These are phyloP conservation scores for Apamea sordens DNA, from an alignment of 2,888 invertebrate species.

Conservation along the genomic window DNA sequence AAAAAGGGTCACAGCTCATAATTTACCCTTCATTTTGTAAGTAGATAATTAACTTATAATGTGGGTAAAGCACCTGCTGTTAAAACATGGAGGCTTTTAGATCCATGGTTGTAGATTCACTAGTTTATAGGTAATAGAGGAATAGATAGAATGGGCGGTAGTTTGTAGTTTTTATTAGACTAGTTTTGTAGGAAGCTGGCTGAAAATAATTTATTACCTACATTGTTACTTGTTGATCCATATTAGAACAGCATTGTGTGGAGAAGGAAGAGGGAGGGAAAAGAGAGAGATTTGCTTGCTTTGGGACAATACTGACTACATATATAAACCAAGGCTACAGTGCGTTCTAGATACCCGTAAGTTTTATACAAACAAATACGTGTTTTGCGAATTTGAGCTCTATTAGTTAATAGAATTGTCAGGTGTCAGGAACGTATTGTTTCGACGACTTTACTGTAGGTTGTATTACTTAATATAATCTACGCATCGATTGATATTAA, in stretches of 20 bases:
- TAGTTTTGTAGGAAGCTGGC: not conserved
- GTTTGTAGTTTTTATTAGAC: conserved; percentile 19
- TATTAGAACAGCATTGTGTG: not conserved
- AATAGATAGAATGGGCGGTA: not conserved
- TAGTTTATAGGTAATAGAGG: conserved; percentile 4
- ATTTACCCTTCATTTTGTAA: conserved; percentile 35
- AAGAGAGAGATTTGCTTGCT: not conserved
- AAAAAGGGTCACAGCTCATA: conserved; percentile 54
- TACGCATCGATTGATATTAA: not conserved
- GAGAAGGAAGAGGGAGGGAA: too few relatives aligned
- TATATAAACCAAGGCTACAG: not conserved
- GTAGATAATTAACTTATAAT: conserved; percentile 33
- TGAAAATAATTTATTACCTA: conserved; percentile 4
- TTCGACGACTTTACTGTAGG: not conserved
- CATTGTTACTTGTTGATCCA: not conserved
- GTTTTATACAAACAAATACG: not conserved
- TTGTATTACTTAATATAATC: not conserved
- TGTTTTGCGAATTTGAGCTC: too few relatives aligned
- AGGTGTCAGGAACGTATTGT: not conserved
- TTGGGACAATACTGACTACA: not conserved
- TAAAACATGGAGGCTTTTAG: conserved; percentile 24
- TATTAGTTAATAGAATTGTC: not conserved
- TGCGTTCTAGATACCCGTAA: not conserved
- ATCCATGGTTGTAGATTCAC: conserved; percentile 16
- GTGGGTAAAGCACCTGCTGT: conserved; percentile 25